Evolutionary conservation across 2,113 vertebrate genomes (phyloP).

Genomic region (Steatornis caripensis): DNA sequence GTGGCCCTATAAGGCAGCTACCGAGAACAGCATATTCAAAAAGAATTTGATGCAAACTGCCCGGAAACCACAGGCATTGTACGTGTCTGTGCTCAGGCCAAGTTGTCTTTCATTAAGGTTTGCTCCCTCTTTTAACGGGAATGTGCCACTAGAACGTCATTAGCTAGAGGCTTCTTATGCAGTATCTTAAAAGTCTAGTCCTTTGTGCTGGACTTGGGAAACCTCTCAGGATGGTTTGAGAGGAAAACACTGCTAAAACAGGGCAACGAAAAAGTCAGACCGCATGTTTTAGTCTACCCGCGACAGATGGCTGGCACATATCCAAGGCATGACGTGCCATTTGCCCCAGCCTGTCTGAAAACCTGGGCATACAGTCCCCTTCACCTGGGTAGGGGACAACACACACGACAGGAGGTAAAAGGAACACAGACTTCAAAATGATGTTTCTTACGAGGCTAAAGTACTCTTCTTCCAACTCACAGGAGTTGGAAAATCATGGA

Average conservation of each 20-base stretch:
- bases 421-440: neutral
- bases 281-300: accelerated
- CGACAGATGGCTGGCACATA: too few species aligned
- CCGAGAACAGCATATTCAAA: neutral
- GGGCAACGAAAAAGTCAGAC: neutral
- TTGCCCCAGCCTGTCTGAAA: neutral
- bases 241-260: neutral
- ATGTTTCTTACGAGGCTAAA: neutral
- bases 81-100: neutral
- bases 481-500: neutral
- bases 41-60: neutral
- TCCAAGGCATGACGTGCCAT: too few species aligned
- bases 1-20: neutral
- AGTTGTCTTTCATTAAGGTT: neutral
- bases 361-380: too few species aligned
- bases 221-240: neutral
- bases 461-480: neutral
- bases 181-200: too few species aligned
- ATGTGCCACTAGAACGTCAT: neutral
- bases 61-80: neutral
- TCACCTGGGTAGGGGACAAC: neutral
- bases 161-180: neutral
- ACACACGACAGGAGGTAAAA: neutral
- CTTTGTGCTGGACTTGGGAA: neutral
- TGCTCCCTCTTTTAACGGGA: neutral